Conservation (phyloP, 2,797 vertebrate genomes). For the Nannoperca australis region DNA sequence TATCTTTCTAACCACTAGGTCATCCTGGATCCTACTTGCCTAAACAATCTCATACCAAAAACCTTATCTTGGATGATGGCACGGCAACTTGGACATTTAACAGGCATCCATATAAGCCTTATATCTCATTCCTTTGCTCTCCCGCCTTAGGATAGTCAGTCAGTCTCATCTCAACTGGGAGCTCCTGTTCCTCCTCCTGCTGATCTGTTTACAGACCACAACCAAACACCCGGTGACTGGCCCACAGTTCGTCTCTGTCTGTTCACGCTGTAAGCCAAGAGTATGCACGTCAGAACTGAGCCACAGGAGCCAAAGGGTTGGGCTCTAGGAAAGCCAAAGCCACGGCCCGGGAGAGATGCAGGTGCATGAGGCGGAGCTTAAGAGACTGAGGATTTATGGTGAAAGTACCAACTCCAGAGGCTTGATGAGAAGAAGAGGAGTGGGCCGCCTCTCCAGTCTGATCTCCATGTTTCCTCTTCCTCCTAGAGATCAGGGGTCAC, state of each 20-base stretch:
- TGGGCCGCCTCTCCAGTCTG: conserved; percentile 50
- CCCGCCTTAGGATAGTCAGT: conserved; percentile 51
- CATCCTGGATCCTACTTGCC: conserved; percentile 32
- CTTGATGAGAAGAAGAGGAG: conserved; percentile 54
- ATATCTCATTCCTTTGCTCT: conserved; percentile 70
- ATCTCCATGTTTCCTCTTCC: conserved; percentile 64
- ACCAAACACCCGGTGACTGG: conserved; percentile 74
- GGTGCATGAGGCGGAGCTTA: conserved; percentile 68
- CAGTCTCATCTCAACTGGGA: conserved; percentile 73
- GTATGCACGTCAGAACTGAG: conserved; percentile 69
- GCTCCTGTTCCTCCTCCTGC: conserved; percentile 76
- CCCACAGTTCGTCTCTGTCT: conserved; percentile 72
- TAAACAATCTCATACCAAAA: conserved; percentile 69
- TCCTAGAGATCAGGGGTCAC: conserved; percentile 69
- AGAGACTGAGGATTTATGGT: conserved; percentile 45
- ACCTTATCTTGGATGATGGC: conserved; percentile 65
- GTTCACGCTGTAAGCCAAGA: conserved; percentile 71
- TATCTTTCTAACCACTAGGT: conserved; percentile 35
- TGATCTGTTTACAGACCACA: conserved; percentile 82
- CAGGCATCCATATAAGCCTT: conserved; percentile 66
- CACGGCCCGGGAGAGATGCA: conserved; percentile 58
- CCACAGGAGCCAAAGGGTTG: conserved; percentile 54
- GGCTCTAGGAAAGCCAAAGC: conserved; percentile 50
- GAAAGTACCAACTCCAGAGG: conserved; percentile 39
- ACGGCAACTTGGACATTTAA: conserved; percentile 62